These are phyloP conservation scores for Nomada goodeniana DNA, from an alignment of 2,888 invertebrate genomes.

Conservation along the genomic window DNA sequence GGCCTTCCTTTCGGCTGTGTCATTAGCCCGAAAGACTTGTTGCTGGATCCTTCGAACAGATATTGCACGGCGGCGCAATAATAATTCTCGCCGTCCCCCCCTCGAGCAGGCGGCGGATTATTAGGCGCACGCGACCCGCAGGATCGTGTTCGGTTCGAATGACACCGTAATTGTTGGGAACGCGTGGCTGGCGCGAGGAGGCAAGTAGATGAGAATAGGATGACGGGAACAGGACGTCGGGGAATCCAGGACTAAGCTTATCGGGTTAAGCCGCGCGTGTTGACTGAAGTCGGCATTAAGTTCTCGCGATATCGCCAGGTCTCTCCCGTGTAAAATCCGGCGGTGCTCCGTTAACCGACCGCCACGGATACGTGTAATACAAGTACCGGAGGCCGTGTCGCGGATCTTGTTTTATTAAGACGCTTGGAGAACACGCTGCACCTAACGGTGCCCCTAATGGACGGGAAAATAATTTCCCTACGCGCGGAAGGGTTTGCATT, in stretches of 20 bases:
- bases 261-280: conserved; percentile 51
- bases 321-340: conserved; percentile 41
- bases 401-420: conserved; percentile 34
- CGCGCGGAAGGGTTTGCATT: too few species aligned
- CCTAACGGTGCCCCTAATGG: neutral
- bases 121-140: conserved; percentile 52
- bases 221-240: conserved; percentile 36
- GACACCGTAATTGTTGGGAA: too few species aligned
- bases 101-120: conserved; percentile 11
- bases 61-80: neutral
- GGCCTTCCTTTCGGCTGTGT: neutral
- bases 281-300: conserved; percentile 60
- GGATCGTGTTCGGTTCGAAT: too few species aligned
- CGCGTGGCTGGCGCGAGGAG: too few species aligned
- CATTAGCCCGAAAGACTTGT: too few species aligned
- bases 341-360: conserved; percentile 25
- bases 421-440: neutral
- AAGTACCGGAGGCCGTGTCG: conserved; percentile 31
- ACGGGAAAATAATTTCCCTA: neutral
- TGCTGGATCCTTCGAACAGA: neutral
- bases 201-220: conserved; percentile 33
- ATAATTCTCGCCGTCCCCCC: neutral
- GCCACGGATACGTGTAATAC: conserved; percentile 40
- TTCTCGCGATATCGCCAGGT: conserved; percentile 49
- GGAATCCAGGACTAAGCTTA: conserved; percentile 50